Base-by-base conservation (phyloP, 1,140 invertebrate species). In the Pseudomyrmex concolor region DNA sequence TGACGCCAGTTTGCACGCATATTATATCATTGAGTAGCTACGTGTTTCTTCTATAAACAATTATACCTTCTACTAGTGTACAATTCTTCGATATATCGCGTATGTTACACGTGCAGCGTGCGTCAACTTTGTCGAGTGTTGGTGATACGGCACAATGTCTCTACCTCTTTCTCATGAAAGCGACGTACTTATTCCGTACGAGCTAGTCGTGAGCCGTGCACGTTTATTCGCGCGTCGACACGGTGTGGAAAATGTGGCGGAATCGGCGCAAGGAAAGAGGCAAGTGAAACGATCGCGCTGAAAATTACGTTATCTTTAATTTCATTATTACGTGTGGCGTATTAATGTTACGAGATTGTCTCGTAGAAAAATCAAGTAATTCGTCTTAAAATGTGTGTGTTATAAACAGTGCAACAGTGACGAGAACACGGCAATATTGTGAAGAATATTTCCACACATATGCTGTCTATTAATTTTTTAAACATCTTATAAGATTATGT, bases 241-340 rank as follows among this genome's bases (percentile, higher is more conserved):
- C 45, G 15, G 43, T n/a, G 51, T 54, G 10, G 12, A 48, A 54
- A 64, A 87, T 87, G 86, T 55, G 48, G 22, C 66, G 64, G 25
- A 83, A 72, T 67, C 57, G 62, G 22, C 71, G 78, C 72, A 60
- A 76, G 48, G 1, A 25, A 10, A 57, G 64, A 78, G 76, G 76
- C 76, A 48, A 80, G 76, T 70, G 45, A 59, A 10, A 12, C 8
- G 48, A 57, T 25, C 43, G 13, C 15, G 15, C 55, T 12, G 66
- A 43, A 10, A 25, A 78, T 66, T 25, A 12, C 15, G 62, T 64
- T 10, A 4, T 34, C n/a, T 54, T 43, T 54, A 17, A 77, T 19
- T 54, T 67, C 34, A 67, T 66, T n/a, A 34, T 34, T 34, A 34
- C 5, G 17, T 13, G 17, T n/a, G 9, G 43, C 12, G 4, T 50